Base-by-base conservation (phyloP, 1,140 invertebrate species). In the Achroia grisella region DNA sequence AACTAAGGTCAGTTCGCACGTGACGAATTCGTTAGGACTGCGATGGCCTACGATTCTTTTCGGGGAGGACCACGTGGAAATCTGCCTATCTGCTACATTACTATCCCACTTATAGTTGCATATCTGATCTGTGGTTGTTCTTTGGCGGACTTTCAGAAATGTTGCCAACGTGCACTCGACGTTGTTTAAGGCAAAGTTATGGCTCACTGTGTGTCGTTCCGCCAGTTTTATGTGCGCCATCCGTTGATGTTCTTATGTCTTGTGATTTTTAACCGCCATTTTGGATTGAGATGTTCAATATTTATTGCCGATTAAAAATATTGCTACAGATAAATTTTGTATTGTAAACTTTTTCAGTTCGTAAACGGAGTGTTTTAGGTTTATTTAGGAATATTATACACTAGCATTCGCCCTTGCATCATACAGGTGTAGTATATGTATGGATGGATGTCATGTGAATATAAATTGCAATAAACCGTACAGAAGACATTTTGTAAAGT, bases 151-250 rank as follows among this genome's bases (percentile, higher is more conserved):
- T 37, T 59, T 52, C 55, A 67, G 55, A 62, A 55, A 49, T 37
- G 48, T 52, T 67, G 56, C 57, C 60, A 69, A 55, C 50, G 35
- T 12, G 50, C 29, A 47, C 37, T 30, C 39, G 29, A 13, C 58
- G 59, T 60, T 62, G 66, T 71, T 65, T 62, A 62, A 64, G 56
- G 65, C 52, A 65, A 60, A 66, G 58, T 66, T 69, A 69, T 64
- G 62, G 59, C 51, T 61, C 52, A 44, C 45, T 40, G 44, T 42
- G 15, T 33, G 36, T 14, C 37, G 29, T 40, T 32, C 11, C 35
- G 31, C 23, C 27, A 31, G 15, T 39, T 34, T 32, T 47, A 14
- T 37, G 44, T 39, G 8, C 30, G 36, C 28, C 44, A 39, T 46
- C 45, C 37, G 30, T 15, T 40, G 45, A 17, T 40, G 14, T 35